Base-by-base conservation (phyloP, 2,888 invertebrate genomes). In the Iselma pallidipennis region DNA sequence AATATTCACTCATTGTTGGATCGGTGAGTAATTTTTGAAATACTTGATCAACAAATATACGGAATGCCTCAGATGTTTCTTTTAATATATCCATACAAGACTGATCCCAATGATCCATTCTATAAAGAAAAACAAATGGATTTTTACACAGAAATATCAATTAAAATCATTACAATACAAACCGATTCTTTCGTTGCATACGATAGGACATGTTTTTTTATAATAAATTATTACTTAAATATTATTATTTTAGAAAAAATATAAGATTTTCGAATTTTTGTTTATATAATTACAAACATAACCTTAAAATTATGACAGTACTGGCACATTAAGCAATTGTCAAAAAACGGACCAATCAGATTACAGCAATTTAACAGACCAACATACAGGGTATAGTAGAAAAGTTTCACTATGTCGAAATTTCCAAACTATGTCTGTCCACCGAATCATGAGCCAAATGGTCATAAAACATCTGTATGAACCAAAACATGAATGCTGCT, bases 21-120 rank as follows among this genome's bases (percentile, higher is more conserved):
- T 78, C 68, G 19, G 68, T 67, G 33, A 77, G 49, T 58, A 79
- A 79, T 2, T 73, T 70, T 42, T 74, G 69, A 31, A 79, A 72
- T 12, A 75, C 74, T 19, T 72, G 66, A 59, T 79, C 78, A 26
- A 79, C 76, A 55, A 74, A 71, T 19, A 77, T 77, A 28, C 77
- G 62, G 45, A 77, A 62, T 51, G 65, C 66, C 68, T 76, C 76
- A 4, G 76, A 74, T 5, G 74, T 75, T 10, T 74, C 74, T 57
- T 75, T 76, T 37, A 71, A 69, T 16, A 66, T 56, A 26, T 67
- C 63, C 49, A 59, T 19, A 31, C 59, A 63, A 0, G 37, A 19
- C 33, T 49, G 50, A 33, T 64, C 64, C 55, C 57, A 54, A 16
- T 31, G 51, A 19, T 57, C 37, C 57, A 49, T 31, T 6, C 60